Percentiles rank a stretch among this genome's conserved stretches.
Conservation (phyloP, 2,888 invertebrate species). For the Caenorhabditis plicata region DNA sequence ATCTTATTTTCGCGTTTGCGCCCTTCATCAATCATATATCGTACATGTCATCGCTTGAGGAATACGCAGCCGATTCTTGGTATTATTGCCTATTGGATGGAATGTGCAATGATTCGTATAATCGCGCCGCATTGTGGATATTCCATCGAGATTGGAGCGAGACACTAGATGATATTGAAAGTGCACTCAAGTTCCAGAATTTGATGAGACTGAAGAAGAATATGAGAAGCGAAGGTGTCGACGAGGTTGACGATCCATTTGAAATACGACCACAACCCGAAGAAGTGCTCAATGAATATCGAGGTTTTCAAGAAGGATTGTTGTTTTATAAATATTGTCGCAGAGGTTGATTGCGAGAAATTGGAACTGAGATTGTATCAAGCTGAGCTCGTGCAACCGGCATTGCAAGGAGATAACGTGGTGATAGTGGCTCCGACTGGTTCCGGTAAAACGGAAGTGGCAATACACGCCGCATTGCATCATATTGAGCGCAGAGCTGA, state of each 20-base stretch:
- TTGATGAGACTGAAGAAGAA: background rate
- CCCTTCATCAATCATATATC: constrained; percentile 1
- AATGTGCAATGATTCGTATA: constrained; percentile 24
- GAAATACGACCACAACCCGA: constrained; percentile 12
- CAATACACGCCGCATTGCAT: constrained; percentile 49
- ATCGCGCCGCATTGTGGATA: constrained; percentile 14
- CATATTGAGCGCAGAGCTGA: constrained; percentile 38
- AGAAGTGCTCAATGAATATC: background rate
- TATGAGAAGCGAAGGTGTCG: background rate
- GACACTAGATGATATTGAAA: constrained; percentile 4
- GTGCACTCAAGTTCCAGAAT: background rate
- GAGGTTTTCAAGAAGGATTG: background rate
- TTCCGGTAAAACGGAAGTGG: constrained; percentile 62
- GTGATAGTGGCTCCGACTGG: constrained; percentile 64
- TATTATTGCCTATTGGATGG: constrained; percentile 16
- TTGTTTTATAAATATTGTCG: background rate
- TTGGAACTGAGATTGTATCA: constrained; percentile 48
- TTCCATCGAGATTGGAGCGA: constrained; percentile 15
- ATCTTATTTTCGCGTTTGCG: constrained; percentile 1
- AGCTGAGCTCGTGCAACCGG: constrained; percentile 40
- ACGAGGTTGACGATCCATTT: background rate
- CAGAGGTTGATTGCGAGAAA: constrained; percentile 1
- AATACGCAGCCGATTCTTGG: constrained; percentile 2
- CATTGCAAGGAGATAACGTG: constrained; percentile 44
- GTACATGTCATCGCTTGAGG: no score